These are phyloP conservation scores for Narcine bancroftii DNA, from an alignment of 2,113 vertebrate genomes.

Conservation along the genomic window DNA sequence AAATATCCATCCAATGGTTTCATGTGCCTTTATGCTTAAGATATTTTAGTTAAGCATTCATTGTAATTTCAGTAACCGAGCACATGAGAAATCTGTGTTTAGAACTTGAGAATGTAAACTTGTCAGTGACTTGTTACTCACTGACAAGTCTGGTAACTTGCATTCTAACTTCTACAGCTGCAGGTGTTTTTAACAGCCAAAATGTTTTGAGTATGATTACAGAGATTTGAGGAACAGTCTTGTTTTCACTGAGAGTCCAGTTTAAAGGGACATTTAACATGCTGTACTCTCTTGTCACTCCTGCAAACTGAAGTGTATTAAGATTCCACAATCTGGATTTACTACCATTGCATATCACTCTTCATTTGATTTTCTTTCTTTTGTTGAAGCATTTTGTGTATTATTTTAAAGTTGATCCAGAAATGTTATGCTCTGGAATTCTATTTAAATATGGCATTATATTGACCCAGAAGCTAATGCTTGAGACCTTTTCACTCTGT, in stretches of 20 bases:
- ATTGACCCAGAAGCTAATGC: background rate
- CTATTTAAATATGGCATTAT: background rate
- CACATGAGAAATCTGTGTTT: background rate
- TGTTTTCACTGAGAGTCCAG: background rate
- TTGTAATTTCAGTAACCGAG: background rate
- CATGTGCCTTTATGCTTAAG: background rate
- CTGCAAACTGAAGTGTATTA: background rate
- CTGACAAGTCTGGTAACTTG: background rate
- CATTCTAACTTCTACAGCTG: background rate
- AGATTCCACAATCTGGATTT: background rate
- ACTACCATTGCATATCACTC: no score
- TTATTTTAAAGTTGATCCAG: no score
- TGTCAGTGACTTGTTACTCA: background rate
- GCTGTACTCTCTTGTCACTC: background rate
- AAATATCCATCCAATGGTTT: constrained; percentile 17
- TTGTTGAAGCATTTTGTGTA: no score
- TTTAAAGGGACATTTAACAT: background rate
- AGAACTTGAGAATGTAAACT: background rate
- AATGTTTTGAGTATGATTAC: background rate
- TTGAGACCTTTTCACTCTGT: background rate
- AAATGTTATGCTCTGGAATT: background rate
- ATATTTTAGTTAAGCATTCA: background rate
- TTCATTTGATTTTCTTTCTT: no score
- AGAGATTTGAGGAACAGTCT: background rate
- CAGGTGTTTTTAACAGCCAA: background rate